phyloP scores from a whole-genome alignment of 2,797 vertebrate species.

The Anniella stebbinsi region DNA sequence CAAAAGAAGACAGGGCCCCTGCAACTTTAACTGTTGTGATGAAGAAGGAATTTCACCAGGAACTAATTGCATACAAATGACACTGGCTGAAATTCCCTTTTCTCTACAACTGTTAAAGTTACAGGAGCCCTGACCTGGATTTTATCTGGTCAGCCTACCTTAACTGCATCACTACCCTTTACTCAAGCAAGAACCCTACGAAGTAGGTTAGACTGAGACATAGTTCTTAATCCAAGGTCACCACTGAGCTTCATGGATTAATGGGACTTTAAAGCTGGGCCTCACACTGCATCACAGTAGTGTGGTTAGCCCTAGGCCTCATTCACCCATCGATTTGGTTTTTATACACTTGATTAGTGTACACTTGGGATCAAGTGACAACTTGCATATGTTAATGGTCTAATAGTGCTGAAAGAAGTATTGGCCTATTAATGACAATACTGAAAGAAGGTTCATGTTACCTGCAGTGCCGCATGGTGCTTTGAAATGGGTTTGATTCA shows the following conservation, averaged over 20 bases:
- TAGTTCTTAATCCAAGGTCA: background rate
- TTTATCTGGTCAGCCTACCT: too few species aligned
- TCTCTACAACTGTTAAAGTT: too few species aligned
- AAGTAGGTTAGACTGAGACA: background rate
- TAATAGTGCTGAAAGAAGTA: background rate
- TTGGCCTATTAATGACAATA: too few species aligned
- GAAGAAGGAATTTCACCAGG: too few species aligned
- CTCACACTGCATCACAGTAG: background rate
- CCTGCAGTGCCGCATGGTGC: background rate
- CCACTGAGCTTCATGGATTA: background rate
- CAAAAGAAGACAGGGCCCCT: too few species aligned
- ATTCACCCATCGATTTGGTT: background rate
- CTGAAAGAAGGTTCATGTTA: background rate
- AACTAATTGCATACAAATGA: too few species aligned
- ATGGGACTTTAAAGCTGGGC: background rate
- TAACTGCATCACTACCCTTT: too few species aligned
- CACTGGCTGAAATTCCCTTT: too few species aligned
- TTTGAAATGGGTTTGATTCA: background rate
- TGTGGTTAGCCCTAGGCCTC: background rate
- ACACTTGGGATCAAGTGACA: background rate
- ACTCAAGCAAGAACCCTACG: too few species aligned
- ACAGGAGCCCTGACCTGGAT: too few species aligned
- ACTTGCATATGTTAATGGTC: too few species aligned
- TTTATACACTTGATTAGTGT: background rate
- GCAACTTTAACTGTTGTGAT: too few species aligned